Percentiles rank a stretch among this genome's conserved stretches.
Evolutionary conservation across 2,113 vertebrate genomes (phyloP).

Genomic region (Meriones unguiculatus): DNA sequence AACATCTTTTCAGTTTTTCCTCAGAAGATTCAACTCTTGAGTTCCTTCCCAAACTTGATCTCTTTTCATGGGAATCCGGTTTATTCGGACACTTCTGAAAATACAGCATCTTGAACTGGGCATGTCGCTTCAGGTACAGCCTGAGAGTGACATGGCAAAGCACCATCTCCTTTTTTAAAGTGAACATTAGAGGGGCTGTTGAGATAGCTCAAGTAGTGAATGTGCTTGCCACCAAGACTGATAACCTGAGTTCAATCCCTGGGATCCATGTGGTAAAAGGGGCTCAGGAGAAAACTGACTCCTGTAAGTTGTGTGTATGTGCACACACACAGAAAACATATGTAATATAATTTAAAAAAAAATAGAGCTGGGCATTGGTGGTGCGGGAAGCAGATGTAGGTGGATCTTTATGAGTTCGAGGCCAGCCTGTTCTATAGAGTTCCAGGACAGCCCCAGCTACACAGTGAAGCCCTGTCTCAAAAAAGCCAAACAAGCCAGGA

Average conservation of each 20-base stretch:
- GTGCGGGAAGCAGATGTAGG: neutral
- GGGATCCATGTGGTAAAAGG: neutral
- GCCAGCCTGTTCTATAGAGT: neutral
- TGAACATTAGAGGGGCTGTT: too few relatives aligned
- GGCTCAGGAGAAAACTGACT: neutral
- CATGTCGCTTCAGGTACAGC: neutral
- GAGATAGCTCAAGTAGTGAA: neutral
- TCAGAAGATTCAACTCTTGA: neutral
- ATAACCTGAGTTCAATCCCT: neutral
- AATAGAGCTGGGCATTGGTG: neutral
- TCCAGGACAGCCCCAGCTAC: neutral
- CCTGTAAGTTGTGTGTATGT: too few relatives aligned
- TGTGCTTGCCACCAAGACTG: neutral
- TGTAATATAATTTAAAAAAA: neutral
- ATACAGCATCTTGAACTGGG: neutral
- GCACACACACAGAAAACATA: neutral
- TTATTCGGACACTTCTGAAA: slow-evolving; percentile 26
- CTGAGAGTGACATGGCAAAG: neutral
- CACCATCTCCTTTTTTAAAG: neutral
- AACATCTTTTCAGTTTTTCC: neutral
- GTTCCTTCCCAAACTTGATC: neutral
- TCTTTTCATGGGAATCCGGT: neutral
- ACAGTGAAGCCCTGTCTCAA: neutral
- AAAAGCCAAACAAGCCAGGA: too few relatives aligned
- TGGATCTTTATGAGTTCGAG: neutral